Conservation (phyloP, 2,113 vertebrate genomes). For the Gymnobelideus leadbeateri region DNA sequence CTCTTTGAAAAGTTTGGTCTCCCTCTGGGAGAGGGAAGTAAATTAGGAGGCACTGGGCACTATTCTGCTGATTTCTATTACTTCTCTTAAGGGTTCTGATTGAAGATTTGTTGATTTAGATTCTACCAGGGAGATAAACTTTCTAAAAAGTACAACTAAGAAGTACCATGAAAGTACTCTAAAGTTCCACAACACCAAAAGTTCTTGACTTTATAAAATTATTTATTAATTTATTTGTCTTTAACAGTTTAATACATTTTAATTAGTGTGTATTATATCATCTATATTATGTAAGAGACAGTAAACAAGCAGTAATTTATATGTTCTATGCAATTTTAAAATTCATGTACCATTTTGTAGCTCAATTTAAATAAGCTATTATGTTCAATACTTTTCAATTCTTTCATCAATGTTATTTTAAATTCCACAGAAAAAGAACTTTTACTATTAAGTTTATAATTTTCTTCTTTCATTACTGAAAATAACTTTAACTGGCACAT, state of each 20-base stretch:
- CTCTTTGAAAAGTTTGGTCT: too few relatives aligned
- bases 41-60: background rate
- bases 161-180: background rate
- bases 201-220: background rate
- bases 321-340: background rate
- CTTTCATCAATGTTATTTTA: background rate
- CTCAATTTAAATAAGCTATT: background rate
- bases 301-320: background rate
- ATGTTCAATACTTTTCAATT: background rate
- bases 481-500: background rate
- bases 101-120: background rate
- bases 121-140: conserved; percentile 2
- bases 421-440: background rate
- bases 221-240: background rate
- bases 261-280: background rate
- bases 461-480: background rate
- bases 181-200: background rate
- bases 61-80: background rate
- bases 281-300: background rate
- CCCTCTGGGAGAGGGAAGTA: background rate
- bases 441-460: background rate
- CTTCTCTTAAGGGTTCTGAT: background rate
- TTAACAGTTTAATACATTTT: conserved; percentile 9
- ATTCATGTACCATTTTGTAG: conserved; percentile 5
- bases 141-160: background rate